Evolutionary conservation across 1,140 invertebrate genomes (phyloP), one percentile per base, ranked within the genome.

Genomic region (Pseudachorutes palmiensis): DNA sequence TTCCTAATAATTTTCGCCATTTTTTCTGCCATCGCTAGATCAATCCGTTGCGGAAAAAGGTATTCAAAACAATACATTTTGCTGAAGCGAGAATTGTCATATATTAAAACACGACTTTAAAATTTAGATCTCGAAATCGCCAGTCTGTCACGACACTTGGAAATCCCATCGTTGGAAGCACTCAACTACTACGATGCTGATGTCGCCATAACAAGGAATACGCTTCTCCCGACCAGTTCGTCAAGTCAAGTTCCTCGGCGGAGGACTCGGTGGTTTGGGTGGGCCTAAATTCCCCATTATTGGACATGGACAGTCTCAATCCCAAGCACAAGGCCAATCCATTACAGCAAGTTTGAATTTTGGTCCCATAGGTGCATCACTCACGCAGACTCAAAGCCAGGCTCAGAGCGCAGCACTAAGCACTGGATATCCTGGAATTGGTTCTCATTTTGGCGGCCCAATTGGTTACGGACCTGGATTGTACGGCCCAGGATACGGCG

Each of bases 371-470:
- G 51, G 51, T 16, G 51, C 51, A 9, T 55, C 51, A 14, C n/a
- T 5, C 24, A 55, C 9, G 51, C 24, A 12, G 24, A 5, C 9
- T 3, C 24, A 24, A 16, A 5, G 51, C 51, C n/a, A n/a, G n/a
- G n/a, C n/a, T n/a, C n/a, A n/a, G n/a, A n/a, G n/a, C n/a, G n/a
- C n/a, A n/a, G n/a, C n/a, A n/a, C n/a, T n/a, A n/a, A n/a, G n/a
- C n/a, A n/a, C n/a, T n/a, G 51, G 12, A 12, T 55, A 55, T 22
- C 51, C 51, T 16, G 51, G 51, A 55, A 55, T 55, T 55, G 51
- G 51, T 5, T 16, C 12, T 55, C 24, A 55, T 55, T 55, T 55
- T 55, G 51, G 51, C 3, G 51, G 51, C 3, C 51, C 51, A 14
- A 5, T 55, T 22, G 51, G 51, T 3, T 24, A 55, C 24, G 36